phyloP scores from a whole-genome alignment of 2,113 vertebrate species.

The Acanthisitta chloris region DNA sequence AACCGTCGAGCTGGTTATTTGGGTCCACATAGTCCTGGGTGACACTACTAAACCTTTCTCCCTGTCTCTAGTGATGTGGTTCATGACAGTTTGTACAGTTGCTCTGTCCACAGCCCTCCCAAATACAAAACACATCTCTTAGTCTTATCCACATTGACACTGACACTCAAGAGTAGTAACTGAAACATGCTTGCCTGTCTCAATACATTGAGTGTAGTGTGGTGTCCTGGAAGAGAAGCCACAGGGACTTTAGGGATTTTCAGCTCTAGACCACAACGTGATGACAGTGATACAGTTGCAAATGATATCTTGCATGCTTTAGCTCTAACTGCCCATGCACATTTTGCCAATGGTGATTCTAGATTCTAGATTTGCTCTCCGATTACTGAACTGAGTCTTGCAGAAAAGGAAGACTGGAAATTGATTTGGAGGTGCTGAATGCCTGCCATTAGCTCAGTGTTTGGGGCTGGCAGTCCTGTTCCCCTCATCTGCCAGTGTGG shows the following conservation, averaged over 20 bases:
- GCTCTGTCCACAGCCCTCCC: background rate
- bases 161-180: background rate
- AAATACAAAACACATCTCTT: background rate
- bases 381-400: background rate
- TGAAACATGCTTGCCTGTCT: background rate
- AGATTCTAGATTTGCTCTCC: background rate
- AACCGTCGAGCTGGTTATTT: background rate
- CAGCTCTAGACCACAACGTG: background rate
- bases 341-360: background rate
- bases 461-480: background rate
- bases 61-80: background rate
- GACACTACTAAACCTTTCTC: background rate
- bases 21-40: background rate
- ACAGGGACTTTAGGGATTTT: background rate
- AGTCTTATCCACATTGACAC: background rate
- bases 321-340: background rate
- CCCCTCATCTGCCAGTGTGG: background rate
- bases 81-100: background rate
- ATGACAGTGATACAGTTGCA: background rate
- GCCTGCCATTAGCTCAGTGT: background rate
- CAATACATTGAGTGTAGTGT: background rate
- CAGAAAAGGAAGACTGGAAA: background rate
- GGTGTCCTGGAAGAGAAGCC: background rate
- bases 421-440: background rate
- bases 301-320: background rate